Percentiles rank a stretch among this genome's conserved stretches.
phyloP scores from a whole-genome alignment of 2,113 vertebrate species.

The Phylloscopus trochiloides region DNA sequence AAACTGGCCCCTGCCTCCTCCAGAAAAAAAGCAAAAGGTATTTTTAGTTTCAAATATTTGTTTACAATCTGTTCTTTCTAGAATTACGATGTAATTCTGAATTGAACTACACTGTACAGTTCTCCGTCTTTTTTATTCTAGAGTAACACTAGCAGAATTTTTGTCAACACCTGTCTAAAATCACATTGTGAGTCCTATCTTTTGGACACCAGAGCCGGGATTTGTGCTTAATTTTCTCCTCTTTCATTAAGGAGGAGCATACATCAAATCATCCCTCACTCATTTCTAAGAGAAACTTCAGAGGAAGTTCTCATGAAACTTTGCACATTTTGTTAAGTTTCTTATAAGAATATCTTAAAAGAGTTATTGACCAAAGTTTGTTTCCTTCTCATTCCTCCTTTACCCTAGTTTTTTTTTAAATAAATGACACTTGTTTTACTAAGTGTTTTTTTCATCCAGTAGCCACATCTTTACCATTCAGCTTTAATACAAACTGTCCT shows the following conservation, averaged over 20 bases:
- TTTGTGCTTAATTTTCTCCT: neutral
- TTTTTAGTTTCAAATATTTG: neutral
- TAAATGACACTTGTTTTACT: neutral
- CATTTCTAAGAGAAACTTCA: neutral
- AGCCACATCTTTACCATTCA: constrained; percentile 37
- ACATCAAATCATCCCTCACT: neutral
- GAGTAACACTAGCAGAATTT: neutral
- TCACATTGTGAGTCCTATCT: neutral
- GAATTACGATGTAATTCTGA: neutral
- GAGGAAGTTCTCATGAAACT: neutral
- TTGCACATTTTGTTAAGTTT: neutral
- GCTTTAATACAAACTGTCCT: constrained; percentile 28
- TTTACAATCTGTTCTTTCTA: neutral
- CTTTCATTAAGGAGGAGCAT: neutral
- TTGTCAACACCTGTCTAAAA: neutral
- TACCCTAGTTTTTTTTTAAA: neutral
- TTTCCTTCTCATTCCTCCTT: neutral
- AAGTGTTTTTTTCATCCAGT: neutral
- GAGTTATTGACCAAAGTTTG: neutral
- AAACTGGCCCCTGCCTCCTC: neutral
- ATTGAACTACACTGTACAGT: neutral
- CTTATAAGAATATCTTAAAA: neutral
- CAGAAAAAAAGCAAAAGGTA: neutral
- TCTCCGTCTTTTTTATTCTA: neutral
- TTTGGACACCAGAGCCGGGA: neutral